Conservation (phyloP, 2,888 invertebrate species). For the Caenorhabditis macrosperma region DNA sequence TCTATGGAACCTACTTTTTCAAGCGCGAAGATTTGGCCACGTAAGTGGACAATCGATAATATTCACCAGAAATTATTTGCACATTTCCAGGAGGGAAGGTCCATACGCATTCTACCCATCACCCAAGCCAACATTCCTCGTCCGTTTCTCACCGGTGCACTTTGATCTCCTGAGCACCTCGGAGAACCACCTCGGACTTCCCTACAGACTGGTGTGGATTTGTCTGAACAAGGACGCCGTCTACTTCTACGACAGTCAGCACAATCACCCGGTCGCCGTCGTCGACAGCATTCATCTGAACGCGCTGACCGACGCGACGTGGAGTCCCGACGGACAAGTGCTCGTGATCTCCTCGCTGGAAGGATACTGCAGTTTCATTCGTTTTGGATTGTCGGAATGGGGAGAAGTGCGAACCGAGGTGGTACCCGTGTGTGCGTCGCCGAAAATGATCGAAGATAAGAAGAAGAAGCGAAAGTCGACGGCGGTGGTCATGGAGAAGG, state of each 20-base stretch:
- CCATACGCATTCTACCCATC: no score
- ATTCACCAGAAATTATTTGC: background rate
- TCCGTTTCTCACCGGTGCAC: conserved; percentile 88
- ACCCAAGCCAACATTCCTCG: no score
- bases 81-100: no score
- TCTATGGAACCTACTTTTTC: conserved; percentile 84
- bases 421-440: conserved; percentile 34
- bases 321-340: conserved; percentile 89
- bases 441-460: conserved; percentile 49
- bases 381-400: conserved; percentile 83
- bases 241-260: conserved; percentile 91
- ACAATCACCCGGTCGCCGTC: conserved; percentile 86
- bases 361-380: conserved; percentile 90
- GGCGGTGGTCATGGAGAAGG: conserved; percentile 8
- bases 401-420: conserved; percentile 42
- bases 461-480: conserved; percentile 47
- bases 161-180: conserved; percentile 83
- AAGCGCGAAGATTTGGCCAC: conserved; percentile 82
- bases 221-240: conserved; percentile 90
- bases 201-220: conserved; percentile 91
- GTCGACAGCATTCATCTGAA: conserved; percentile 92
- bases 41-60: conserved; percentile 74
- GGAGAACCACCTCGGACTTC: conserved; percentile 82
- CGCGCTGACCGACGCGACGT: conserved; percentile 89
- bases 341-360: conserved; percentile 90